Evolutionary conservation across 92 coral and sea anemone genomes (phyloP).

Genomic region (Meandrina meandrites): DNA sequence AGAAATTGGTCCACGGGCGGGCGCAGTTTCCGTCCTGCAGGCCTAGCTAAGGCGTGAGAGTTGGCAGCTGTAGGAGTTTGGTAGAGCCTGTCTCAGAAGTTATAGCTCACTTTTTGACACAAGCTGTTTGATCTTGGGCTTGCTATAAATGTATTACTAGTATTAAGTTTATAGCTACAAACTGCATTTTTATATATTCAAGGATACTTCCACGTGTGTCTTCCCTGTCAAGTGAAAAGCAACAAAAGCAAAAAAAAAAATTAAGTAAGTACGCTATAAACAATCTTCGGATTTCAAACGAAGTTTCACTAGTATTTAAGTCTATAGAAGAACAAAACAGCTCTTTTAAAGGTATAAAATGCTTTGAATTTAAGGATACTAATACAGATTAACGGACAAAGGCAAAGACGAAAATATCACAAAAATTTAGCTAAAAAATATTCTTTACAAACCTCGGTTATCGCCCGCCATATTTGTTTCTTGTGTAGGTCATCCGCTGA

Average conservation of each 20-base stretch:
- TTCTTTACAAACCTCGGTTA: conserved; percentile 26
- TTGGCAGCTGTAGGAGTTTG: no score
- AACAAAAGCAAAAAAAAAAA: not conserved
- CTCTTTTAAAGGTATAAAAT: not conserved
- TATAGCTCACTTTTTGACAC: no score
- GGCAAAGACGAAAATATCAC: not conserved
- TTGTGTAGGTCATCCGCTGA: conserved; percentile 53
- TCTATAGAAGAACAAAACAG: not conserved
- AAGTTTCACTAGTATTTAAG: not conserved
- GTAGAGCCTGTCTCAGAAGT: no score
- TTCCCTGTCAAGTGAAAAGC: conserved; percentile 70
- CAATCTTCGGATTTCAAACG: no score
- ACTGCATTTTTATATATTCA: not conserved
- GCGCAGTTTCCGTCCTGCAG: no score
- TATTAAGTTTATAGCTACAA: no score
- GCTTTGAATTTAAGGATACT: not conserved
- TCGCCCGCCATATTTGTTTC: conserved; percentile 68
- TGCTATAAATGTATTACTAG: no score
- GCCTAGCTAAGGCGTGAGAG: no score
- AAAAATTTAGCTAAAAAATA: not conserved
- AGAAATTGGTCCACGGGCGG: no score
- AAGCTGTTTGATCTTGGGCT: no score
- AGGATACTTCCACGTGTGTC: conserved; percentile 97
- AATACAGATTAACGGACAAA: not conserved
- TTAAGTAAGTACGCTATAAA: not conserved